phyloP scores from a whole-genome alignment of 2,888 invertebrate genomes.

The Orchesella flavescens region DNA sequence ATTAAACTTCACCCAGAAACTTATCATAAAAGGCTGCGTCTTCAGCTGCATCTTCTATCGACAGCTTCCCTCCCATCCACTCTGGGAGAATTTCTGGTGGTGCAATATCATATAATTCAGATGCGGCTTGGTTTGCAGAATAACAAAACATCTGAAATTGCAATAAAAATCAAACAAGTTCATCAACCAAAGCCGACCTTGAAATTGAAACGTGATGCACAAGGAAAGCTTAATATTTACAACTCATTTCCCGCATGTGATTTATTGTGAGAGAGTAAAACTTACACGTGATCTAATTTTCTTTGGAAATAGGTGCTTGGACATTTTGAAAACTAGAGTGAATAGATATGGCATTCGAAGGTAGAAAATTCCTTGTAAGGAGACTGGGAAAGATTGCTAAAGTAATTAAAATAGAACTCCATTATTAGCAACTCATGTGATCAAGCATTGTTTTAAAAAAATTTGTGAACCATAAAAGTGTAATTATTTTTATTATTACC shows the following conservation, averaged over 20 bases:
- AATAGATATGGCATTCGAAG: slow-evolving; percentile 29
- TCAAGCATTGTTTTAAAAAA: too few relatives aligned
- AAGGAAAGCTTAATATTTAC: not conserved
- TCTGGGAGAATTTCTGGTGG: slow-evolving; percentile 34
- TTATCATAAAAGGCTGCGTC: not conserved
- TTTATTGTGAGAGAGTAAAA: too few relatives aligned
- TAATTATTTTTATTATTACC: too few relatives aligned
- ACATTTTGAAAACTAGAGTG: slow-evolving; percentile 18
- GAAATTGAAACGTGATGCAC: not conserved
- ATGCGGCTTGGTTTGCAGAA: slow-evolving; percentile 10
- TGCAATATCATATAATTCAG: slow-evolving; percentile 27
- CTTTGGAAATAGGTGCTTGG: slow-evolving; percentile 40
- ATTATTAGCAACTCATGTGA: too few relatives aligned
- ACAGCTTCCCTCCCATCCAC: slow-evolving; percentile 24
- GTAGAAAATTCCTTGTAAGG: slow-evolving; percentile 37
- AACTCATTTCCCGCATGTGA: not conserved
- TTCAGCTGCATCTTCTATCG: slow-evolving; percentile 32
- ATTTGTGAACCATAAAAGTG: too few relatives aligned
- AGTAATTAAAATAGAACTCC: not conserved
- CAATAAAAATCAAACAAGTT: not conserved
- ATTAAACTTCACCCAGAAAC: too few relatives aligned
- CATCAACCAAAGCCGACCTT: not conserved
- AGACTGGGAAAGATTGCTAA: slow-evolving; percentile 33
- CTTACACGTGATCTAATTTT: slow-evolving; percentile 38
- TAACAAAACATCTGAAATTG: slow-evolving; percentile 23